Base-by-base conservation (phyloP, 2,888 invertebrate species). In the Dorcus parallelipipedus region DNA sequence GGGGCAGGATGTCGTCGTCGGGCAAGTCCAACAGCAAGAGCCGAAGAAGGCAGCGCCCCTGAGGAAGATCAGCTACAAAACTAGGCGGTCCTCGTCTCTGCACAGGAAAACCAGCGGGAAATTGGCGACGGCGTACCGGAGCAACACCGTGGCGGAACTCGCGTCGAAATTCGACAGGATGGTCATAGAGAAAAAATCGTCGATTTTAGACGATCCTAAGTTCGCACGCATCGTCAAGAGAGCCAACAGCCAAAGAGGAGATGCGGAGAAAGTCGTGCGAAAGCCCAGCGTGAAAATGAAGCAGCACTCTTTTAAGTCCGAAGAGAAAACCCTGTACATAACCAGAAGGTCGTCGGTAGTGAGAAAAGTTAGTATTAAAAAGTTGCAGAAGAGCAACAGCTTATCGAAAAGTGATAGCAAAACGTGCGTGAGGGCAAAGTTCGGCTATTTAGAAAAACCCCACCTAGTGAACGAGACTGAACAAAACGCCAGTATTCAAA, bases 91-190 rank as follows among this genome's bases (percentile, higher is more conserved):
- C 8, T 77, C 81, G 5, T 78, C 81, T 9, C 68, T 78, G 20
- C 78, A 79, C 38, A 76, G 82, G 50, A 78, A 81, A 56, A 78
- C 80, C 3, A 79, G 79, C 26, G 64, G 62, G 9, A 65, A 78
- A 39, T 74, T 75, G 38, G 73, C 80, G 8, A 78, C 83, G 72
- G 80, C 81, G 5, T 78, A 83, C 62, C 76, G 79, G 9, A 79
- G 81, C 60, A 86, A 79, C 67, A 83, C 84, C 73, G 89, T 89
- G 39, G 85, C 88, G 49, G 84, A 86, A 71, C 74, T 89, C 58
- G 86, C 89, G 1, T 84, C 84, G 63, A 88, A 88, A 70, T 89
- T 88, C 69, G 88, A 89, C 71, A 84, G 86, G 71, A 79, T 87
- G 69, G 82, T 85, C 61, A 77, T 73, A 52, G 82, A 82, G 64